Conservation (phyloP, 2,797 vertebrate species). For the Anniella stebbinsi region DNA sequence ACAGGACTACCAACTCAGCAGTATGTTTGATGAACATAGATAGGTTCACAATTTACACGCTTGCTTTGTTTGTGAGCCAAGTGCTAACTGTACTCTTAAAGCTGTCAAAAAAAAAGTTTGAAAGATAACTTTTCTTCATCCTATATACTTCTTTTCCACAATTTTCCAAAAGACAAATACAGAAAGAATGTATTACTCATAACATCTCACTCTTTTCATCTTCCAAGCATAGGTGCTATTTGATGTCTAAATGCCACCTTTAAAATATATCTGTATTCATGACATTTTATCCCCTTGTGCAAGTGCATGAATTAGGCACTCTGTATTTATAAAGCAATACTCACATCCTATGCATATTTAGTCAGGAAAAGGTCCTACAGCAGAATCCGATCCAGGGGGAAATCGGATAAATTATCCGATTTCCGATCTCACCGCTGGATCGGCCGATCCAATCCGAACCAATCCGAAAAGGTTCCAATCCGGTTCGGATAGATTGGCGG, state of each 20-base stretch:
- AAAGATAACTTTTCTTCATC: background rate
- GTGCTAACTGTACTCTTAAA: background rate
- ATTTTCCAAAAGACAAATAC: background rate
- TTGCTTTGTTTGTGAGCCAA: constrained; percentile 58
- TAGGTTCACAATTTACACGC: constrained; percentile 63
- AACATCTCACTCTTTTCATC: constrained; percentile 12
- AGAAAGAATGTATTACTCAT: background rate
- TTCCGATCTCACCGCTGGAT: too few species aligned
- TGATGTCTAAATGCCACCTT: background rate
- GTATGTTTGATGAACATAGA: constrained; percentile 69
- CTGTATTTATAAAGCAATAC: background rate
- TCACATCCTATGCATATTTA: background rate
- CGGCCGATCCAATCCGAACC: too few species aligned
- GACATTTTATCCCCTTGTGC: background rate
- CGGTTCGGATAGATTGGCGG: too few species aligned
- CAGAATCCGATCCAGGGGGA: too few species aligned
- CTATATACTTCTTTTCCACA: background rate
- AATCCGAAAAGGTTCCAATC: too few species aligned
- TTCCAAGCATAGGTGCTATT: constrained; percentile 6
- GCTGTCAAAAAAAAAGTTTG: constrained; percentile 6
- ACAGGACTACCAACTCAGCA: constrained; percentile 73
- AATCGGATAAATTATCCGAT: too few species aligned
- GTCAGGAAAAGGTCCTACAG: too few species aligned
- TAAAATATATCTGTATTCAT: constrained; percentile 8
- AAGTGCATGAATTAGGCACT: background rate